phyloP scores from a whole-genome alignment of 2,797 vertebrate species.

The Phaenicophaeus curvirostris region DNA sequence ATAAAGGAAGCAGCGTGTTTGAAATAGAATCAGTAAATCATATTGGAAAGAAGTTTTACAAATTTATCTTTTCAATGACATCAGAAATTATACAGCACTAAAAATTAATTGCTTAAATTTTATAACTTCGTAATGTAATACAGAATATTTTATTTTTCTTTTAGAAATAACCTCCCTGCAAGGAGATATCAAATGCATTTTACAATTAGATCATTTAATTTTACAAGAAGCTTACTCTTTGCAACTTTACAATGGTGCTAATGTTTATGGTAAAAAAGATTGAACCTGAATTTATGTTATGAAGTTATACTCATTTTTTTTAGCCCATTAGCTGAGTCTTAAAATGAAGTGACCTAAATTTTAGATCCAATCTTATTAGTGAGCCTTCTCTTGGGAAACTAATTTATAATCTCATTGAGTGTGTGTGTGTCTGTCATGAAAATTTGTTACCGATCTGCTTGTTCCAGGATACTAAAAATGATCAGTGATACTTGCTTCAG shows the following conservation, averaged over 20 bases:
- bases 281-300: conserved; percentile 59
- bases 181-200: conserved; percentile 55
- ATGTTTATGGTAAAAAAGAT: conserved; percentile 50
- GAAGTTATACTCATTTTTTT: conserved; percentile 48
- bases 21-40: conserved; percentile 8
- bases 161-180: not conserved
- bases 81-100: conserved; percentile 2
- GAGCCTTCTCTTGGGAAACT: conserved; percentile 55
- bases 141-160: conserved; percentile 33
- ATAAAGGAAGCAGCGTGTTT: not conserved
- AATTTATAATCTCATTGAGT: conserved; percentile 62
- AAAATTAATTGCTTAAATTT: conserved; percentile 49
- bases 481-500: not conserved
- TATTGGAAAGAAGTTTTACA: not conserved
- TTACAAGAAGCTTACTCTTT: conserved; percentile 52
- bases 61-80: conserved; percentile 17
- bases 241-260: conserved; percentile 50
- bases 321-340: conserved; percentile 56
- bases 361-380: conserved; percentile 61
- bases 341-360: conserved; percentile 59
- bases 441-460: conserved; percentile 44
- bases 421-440: conserved; percentile 47
- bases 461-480: conserved; percentile 35
- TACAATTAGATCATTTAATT: conserved; percentile 52
- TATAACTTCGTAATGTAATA: conserved; percentile 35